A percentile compares a stretch with the other conserved stretches of the same genome.
Conservation (phyloP, 2,888 invertebrate genomes). For the Spicauda simplicius region DNA sequence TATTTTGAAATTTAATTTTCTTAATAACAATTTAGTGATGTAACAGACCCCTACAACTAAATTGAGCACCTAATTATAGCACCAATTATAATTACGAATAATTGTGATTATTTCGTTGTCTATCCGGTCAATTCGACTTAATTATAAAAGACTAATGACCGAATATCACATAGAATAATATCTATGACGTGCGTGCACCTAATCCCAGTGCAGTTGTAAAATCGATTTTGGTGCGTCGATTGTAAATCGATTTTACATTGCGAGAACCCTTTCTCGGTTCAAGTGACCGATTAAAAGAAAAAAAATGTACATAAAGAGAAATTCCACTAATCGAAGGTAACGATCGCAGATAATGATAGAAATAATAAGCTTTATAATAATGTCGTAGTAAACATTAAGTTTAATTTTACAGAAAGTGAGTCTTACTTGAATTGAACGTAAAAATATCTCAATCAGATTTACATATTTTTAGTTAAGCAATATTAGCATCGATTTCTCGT, state of each 20-base stretch:
- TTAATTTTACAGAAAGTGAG: too few relatives aligned
- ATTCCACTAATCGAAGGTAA: not conserved
- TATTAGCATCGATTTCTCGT: too few relatives aligned
- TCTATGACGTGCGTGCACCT: conserved; percentile 35
- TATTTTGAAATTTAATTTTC: not conserved
- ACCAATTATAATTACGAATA: conserved; percentile 54
- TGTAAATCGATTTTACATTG: conserved; percentile 28
- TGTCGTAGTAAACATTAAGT: not conserved
- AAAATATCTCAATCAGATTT: too few relatives aligned
- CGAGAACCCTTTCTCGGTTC: conserved; percentile 16
- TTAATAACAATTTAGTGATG: conserved; percentile 2
- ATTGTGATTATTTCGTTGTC: conserved; percentile 41
- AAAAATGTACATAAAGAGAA: not conserved
- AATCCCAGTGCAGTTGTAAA: conserved; percentile 30
- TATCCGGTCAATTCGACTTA: conserved; percentile 35
- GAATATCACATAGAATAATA: conserved; percentile 25
- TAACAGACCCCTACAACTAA: conserved; percentile 42
- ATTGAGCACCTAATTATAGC: conserved; percentile 70
- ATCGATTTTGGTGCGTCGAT: conserved; percentile 30
- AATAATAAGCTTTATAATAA: not conserved
- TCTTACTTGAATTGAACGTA: too few relatives aligned
- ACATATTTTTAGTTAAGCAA: too few relatives aligned
- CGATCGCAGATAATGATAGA: not conserved
- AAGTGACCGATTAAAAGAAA: conserved; percentile 28
- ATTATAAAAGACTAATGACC: conserved; percentile 34